These are phyloP conservation scores for Hoplias malabaricus DNA, from an alignment of 2,113 vertebrate species.

Conservation along the genomic window DNA sequence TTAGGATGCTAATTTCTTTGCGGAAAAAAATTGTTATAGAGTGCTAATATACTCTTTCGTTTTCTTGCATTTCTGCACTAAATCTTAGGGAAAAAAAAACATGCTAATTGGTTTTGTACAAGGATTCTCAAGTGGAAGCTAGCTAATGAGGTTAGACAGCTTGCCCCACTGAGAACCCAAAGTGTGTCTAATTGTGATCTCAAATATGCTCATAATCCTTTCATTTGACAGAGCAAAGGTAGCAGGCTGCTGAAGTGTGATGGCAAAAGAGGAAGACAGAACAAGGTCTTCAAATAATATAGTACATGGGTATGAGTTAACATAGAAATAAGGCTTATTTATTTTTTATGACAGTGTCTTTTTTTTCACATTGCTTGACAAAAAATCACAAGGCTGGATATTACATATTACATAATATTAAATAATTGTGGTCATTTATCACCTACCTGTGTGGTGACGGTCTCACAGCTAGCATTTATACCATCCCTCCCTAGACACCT, in stretches of 20 bases:
- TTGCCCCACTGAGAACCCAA: conserved; percentile 59
- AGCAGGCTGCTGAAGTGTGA: conserved; percentile 58
- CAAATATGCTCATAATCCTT: conserved; percentile 71
- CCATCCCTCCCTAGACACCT: conserved; percentile 19
- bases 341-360: background rate
- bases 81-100: conserved; percentile 40
- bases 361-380: background rate
- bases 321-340: background rate
- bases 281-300: conserved; percentile 25
- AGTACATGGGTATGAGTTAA: background rate
- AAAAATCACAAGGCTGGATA: background rate
- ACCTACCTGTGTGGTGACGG: background rate
- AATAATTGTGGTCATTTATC: background rate
- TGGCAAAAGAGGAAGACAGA: conserved; percentile 40
- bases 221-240: conserved; percentile 64
- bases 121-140: conserved; percentile 66
- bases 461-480: conserved; percentile 22
- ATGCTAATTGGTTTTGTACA: conserved; percentile 66
- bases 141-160: conserved; percentile 72
- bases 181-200: conserved; percentile 71
- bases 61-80: conserved; percentile 7
- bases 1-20: background rate
- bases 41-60: background rate
- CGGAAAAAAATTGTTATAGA: conserved; percentile 11
- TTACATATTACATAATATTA: background rate